Percentiles rank a stretch among this genome's conserved stretches.
phyloP scores from a whole-genome alignment of 2,113 vertebrate species.

The Esox niger region DNA sequence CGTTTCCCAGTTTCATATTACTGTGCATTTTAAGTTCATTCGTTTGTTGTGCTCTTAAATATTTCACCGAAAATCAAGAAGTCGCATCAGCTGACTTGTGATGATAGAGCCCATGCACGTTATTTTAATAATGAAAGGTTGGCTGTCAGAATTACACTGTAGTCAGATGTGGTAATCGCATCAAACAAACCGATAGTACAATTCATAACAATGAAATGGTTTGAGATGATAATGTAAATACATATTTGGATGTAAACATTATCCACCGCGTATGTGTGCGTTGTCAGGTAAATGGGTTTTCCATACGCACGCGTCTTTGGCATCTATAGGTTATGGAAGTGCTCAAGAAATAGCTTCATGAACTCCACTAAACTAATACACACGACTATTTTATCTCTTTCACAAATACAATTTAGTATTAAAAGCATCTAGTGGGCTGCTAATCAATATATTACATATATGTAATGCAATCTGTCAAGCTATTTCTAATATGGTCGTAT shows the following conservation, averaged over 20 bases:
- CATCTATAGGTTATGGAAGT: conserved; percentile 43
- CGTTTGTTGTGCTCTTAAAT: conserved; percentile 57
- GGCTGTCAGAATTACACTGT: not conserved
- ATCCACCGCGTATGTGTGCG: conserved; percentile 17
- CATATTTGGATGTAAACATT: conserved; percentile 12
- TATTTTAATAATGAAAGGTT: not conserved
- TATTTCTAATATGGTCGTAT: not conserved
- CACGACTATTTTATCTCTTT: not conserved
- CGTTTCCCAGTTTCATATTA: not conserved
- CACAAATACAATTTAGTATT: not conserved
- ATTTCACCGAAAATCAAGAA: conserved; percentile 63
- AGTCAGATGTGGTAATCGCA: conserved; percentile 20
- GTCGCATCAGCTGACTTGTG: conserved; percentile 61
- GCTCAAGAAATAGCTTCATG: too few species aligned
- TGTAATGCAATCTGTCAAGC: conserved; percentile 17
- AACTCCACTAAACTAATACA: too few species aligned
- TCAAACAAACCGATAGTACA: conserved; percentile 39
- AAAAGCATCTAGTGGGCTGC: not conserved
- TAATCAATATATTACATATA: not conserved
- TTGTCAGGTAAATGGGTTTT: conserved; percentile 52
- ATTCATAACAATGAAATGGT: conserved; percentile 22
- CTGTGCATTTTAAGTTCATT: conserved; percentile 23
- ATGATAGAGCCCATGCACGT: conserved; percentile 36
- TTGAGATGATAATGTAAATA: conserved; percentile 1
- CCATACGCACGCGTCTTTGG: conserved; percentile 49